A percentile compares a stretch with the other conserved stretches of the same genome.
Evolutionary conservation across 2,888 invertebrate species (phyloP).

Genomic region (Agonopterix arenella): DNA sequence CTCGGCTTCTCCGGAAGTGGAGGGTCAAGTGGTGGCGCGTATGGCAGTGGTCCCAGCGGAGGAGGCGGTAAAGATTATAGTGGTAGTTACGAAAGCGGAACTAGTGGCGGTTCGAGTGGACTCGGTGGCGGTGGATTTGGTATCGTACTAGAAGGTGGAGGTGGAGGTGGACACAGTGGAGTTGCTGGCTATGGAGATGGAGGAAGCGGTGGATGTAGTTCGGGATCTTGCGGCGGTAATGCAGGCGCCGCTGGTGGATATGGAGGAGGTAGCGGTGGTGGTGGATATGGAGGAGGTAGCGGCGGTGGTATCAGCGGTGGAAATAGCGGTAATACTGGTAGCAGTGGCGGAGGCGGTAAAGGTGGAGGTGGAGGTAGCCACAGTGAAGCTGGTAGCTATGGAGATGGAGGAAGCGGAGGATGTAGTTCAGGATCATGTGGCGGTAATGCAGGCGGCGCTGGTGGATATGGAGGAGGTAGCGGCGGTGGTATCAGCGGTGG

Average conservation of each 20-base stretch:
- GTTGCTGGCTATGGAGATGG: background rate
- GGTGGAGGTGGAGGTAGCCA: too few species aligned
- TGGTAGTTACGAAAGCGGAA: constrained; percentile 13
- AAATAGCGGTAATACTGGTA: constrained; percentile 16
- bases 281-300: too few species aligned
- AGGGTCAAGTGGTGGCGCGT: constrained; percentile 12
- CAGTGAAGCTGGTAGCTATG: constrained; percentile 1
- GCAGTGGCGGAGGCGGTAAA: too few species aligned
- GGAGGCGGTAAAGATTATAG: constrained; percentile 16
- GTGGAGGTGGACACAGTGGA: constrained; percentile 12
- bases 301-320: constrained; percentile 15
- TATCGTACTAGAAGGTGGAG: constrained; percentile 1
- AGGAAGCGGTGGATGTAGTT: constrained; percentile 16
- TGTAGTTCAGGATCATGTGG: constrained; percentile 26
- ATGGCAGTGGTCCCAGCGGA: constrained; percentile 9
- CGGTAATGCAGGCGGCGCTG: constrained; percentile 33
- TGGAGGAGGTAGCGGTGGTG: constrained; percentile 14
- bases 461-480: constrained; percentile 22
- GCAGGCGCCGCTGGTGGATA: constrained; percentile 35
- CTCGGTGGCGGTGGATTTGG: constrained; percentile 6
- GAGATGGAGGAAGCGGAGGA: constrained; percentile 9
- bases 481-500: constrained; percentile 15
- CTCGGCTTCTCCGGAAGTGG: constrained; percentile 9
- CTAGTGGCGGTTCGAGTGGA: background rate
- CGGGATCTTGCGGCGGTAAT: constrained; percentile 28